Conservation (phyloP, 2,113 vertebrate genomes). For the Osmerus mordax region DNA sequence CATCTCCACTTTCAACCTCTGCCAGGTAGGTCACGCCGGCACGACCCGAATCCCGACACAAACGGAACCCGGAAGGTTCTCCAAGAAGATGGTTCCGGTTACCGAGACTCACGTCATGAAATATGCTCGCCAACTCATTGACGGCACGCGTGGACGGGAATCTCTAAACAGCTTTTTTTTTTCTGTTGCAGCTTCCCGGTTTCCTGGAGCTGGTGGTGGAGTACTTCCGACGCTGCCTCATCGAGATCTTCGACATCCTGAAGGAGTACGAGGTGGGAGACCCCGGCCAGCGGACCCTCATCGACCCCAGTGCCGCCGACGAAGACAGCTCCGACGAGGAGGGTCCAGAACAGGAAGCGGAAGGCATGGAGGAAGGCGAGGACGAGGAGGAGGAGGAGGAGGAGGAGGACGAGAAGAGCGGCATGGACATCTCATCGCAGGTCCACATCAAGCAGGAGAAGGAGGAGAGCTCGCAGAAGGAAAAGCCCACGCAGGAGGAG, state of each 20-base stretch:
- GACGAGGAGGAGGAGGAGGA: slow-evolving; percentile 62
- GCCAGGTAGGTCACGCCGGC: slow-evolving; percentile 78
- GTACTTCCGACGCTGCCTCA: slow-evolving; percentile 97
- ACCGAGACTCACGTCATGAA: background rate
- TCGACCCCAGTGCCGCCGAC: slow-evolving; percentile 83
- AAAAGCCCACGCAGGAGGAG: slow-evolving; percentile 48
- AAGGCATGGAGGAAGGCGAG: slow-evolving; percentile 71
- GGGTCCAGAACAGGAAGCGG: slow-evolving; percentile 74
- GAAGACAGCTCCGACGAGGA: slow-evolving; percentile 77
- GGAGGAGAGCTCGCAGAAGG: slow-evolving; percentile 53
- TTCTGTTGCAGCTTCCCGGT: slow-evolving; percentile 83
- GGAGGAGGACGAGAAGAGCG: slow-evolving; percentile 59
- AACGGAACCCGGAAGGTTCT: no score
- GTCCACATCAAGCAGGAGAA: slow-evolving; percentile 64
- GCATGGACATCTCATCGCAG: slow-evolving; percentile 1
- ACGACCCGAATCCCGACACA: no score
- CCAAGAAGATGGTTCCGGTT: background rate
- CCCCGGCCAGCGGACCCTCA: slow-evolving; percentile 89
- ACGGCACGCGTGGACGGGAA: background rate
- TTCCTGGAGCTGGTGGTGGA: slow-evolving; percentile 96
- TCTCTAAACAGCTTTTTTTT: background rate
- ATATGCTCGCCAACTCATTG: background rate
- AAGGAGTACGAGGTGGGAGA: slow-evolving; percentile 98
- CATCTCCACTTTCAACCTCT: slow-evolving; percentile 95
- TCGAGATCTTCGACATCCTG: slow-evolving; percentile 96